Base-by-base conservation (phyloP, 2,113 vertebrate species). In the Coptodon bakossiorum region DNA sequence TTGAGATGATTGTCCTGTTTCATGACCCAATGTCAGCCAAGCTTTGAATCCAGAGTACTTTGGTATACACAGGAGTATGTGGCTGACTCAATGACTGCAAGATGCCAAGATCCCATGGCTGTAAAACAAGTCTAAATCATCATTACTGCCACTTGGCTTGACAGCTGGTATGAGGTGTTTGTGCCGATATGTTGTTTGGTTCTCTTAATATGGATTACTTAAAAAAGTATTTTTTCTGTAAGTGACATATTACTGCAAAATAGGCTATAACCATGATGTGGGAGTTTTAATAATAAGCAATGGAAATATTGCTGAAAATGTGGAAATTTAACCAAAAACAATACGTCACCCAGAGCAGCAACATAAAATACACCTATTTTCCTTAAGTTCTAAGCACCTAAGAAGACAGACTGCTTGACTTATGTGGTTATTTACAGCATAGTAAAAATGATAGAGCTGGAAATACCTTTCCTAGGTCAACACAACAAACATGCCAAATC, bases 381-480 rank as follows among this genome's bases (percentile, higher is more conserved):
- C 22, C 10, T 34, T 29, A 59, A 34, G 48, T 84, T 48, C 45
- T 19, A 78, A 45, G 36, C 61, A 81, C 73, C 36, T 48, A 27
- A 38, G 57, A 88, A 59, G 80, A 79, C 8, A n/a, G 82, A 53
- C 34, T 17, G 71, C 78, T 73, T 54, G 14, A 31, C 63, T 68
- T 45, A 88, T 86, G 56, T 81, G 53, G 78, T 88, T 90, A 83
- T 89, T 90, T 86, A 84, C 24, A 85, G 84, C 24, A 61, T 80
- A 59, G 52, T 89, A 82, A 89, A 86, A 90, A 84, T 81, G 27
- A 91, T 90, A 48, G 84, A 89, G 31, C 48, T 66, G 66, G 53
- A 84, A 88, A 89, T 84, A 86, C 82, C 83, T 66, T 85, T 22
- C 8, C 40, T 27, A 24, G 29, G n/a, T 73, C 79, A 52, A 83